Percentiles rank a stretch among this genome's conserved stretches.
Evolutionary conservation across 2,113 vertebrate species (phyloP).

Genomic region (Serilophus lunatus): DNA sequence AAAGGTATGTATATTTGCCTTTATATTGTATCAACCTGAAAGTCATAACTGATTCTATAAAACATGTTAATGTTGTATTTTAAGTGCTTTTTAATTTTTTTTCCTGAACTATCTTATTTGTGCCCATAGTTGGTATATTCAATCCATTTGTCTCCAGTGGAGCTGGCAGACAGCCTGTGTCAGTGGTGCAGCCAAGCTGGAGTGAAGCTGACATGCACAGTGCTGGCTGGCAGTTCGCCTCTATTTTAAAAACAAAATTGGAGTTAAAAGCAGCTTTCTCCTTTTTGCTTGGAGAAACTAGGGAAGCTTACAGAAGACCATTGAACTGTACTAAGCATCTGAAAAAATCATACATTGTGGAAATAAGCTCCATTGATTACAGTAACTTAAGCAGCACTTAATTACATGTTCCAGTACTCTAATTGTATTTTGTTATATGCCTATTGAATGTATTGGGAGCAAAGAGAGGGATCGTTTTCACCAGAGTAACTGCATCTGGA

Average conservation of each 20-base stretch:
- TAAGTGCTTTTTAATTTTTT: background rate
- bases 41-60: background rate
- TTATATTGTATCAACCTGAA: background rate
- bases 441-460: constrained; percentile 63
- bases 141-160: background rate
- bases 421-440: constrained; percentile 72
- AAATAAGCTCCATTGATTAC: constrained; percentile 78
- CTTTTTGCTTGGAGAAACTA: constrained; percentile 61
- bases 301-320: constrained; percentile 59
- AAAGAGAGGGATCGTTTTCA: constrained; percentile 71
- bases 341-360: constrained; percentile 74
- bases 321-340: constrained; percentile 66
- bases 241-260: constrained; percentile 62
- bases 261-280: constrained; percentile 66
- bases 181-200: constrained; percentile 23
- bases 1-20: constrained; percentile 84
- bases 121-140: background rate
- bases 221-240: constrained; percentile 58
- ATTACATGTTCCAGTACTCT: constrained; percentile 72
- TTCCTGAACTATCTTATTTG: background rate
- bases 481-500: constrained; percentile 62
- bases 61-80: background rate
- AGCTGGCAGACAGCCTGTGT: constrained; percentile 40
- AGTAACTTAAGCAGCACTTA: constrained; percentile 75
- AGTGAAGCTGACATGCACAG: constrained; percentile 51